Base-by-base conservation (phyloP, 2,888 invertebrate genomes). In the Belgica antarctica region DNA sequence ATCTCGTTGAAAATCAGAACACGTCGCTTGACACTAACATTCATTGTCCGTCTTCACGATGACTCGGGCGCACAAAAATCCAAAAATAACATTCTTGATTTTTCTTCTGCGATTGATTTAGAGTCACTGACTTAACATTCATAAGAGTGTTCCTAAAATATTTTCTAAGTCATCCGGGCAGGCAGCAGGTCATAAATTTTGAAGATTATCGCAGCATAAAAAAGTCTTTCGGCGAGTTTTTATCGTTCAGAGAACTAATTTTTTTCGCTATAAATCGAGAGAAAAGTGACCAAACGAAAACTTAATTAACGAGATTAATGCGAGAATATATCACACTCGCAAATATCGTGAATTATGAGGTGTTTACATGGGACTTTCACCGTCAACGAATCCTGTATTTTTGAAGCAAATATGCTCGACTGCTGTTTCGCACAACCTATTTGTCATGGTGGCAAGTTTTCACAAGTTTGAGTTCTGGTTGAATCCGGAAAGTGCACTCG, bases 271-370 rank as follows among this genome's bases (percentile, higher is more conserved):
- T n/a, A n/a, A 15, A 10, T 4, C 7, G 46, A 46, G 15, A 46
- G 34, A 34, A 34, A 41, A 41, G 15, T 41, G 52, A 52, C 52
- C 52, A 52, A 52, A 52, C 22, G 52, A 52, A 52, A 52, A 52
- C 19, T 52, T 52, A 52, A 52, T 52, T 52, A 52, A 52, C 22
- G 22, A 52, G 2, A 22, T 52, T 52, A 22, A 22, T 8, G 34
- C n/a, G n/a, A 52, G 22, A 52, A 52, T 19, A 52, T 22, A 52
- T 52, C 19, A 52, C 27, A 27, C n/a, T 25, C 27, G 24, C 27
- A 19, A 59, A 59, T 25, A 5, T 41, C 41, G 22, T 52, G n/a
- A 52, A 12, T 59, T 59, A 59, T 19, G 59, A 15, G 12, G n/a
- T 59, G 27, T 59, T 59, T 59, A 27, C 59, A 59, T 5, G n/a